These are phyloP conservation scores for Cephus pulcher DNA, from an alignment of 2,888 invertebrate genomes.

Conservation along the genomic window DNA sequence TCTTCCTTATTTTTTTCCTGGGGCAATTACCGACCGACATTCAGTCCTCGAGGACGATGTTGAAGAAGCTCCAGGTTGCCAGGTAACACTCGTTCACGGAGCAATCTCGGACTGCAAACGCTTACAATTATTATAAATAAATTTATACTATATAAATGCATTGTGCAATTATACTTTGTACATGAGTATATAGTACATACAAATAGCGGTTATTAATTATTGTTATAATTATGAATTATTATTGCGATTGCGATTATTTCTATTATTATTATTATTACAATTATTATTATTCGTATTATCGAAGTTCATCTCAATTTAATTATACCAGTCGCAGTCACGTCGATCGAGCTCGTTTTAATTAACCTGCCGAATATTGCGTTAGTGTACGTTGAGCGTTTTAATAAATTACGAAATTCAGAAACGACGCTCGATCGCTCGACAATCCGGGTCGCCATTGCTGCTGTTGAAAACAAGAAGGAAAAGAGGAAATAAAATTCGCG, in stretches of 20 bases:
- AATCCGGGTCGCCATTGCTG: constrained; percentile 15
- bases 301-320: neutral
- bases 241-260: constrained; percentile 25
- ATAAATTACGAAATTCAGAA: neutral
- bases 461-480: constrained; percentile 9
- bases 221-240: constrained; percentile 23
- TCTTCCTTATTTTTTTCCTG: constrained; percentile 19
- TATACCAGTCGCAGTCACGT: neutral
- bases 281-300: constrained; percentile 3
- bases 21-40: neutral
- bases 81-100: constrained; percentile 38
- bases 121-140: constrained; percentile 32
- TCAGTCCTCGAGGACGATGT: neutral
- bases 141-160: constrained; percentile 33
- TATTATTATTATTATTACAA: neutral
- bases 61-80: constrained; percentile 29
- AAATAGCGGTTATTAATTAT: constrained; percentile 18
- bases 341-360: neutral
- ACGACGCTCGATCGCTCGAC: neutral
- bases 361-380: neutral
- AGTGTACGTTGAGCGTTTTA: neutral
- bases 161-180: constrained; percentile 57
- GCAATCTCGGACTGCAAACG: constrained; percentile 43
- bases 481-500: neutral
- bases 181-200: constrained; percentile 25